These are phyloP conservation scores for Tipula confusa DNA, from an alignment of 2,888 invertebrate species.

Conservation along the genomic window DNA sequence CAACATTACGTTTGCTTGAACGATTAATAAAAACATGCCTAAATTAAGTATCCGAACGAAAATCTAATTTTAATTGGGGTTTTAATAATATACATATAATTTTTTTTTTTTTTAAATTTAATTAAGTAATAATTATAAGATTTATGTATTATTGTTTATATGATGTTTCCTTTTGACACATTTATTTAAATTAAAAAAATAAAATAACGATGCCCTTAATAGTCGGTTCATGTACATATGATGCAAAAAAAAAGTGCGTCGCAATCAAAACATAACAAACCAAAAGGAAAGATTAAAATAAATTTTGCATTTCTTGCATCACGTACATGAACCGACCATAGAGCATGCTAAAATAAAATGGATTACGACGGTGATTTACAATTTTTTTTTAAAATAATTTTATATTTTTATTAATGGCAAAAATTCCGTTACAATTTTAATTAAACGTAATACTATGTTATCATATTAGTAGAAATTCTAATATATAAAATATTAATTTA, in stretches of 20 bases:
- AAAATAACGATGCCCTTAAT: too few relatives aligned
- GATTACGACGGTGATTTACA: too few relatives aligned
- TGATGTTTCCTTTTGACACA: not conserved
- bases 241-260: not conserved
- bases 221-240: too few relatives aligned
- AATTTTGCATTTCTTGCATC: not conserved
- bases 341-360: too few relatives aligned
- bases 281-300: not conserved
- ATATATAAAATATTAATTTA: not conserved
- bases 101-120: not conserved
- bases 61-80: not conserved
- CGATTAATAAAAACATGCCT: too few relatives aligned
- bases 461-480: conserved; percentile 1
- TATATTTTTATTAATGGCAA: not conserved
- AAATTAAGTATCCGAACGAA: not conserved
- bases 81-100: too few relatives aligned
- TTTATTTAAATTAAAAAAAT: not conserved
- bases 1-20: too few relatives aligned
- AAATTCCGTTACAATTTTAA: not conserved
- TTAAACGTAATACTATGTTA: not conserved
- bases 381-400: not conserved
- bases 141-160: not conserved
- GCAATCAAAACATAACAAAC: not conserved
- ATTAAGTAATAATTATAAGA: not conserved
- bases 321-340: too few relatives aligned